Evolutionary conservation across 1,140 invertebrate genomes (phyloP), one percentile per base, ranked within the genome.

Genomic region (Steinernema feltiae): DNA sequence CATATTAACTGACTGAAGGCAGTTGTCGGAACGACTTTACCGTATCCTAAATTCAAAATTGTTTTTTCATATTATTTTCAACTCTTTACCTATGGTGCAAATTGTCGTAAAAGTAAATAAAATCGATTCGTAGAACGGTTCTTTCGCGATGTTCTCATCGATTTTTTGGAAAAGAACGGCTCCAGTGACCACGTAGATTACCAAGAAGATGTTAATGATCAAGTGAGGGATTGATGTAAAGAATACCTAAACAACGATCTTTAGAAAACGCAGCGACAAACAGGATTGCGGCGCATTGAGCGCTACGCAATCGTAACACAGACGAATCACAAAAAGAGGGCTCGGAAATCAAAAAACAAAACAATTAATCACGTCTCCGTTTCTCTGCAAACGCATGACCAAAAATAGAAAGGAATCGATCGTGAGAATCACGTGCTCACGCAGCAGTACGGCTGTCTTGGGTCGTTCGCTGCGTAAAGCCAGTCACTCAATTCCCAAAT

Each of bases 41-140:
- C 77, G 63, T 78, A 78, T 1, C 77, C 77, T 78, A 71, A 72
- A 78, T 17, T 21, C 30, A 48, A 74, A 24, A 1, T 7, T 30
- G 3, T 30, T 12, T 12, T 2, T 29, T 73, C 32, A n/a, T n/a
- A n/a, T n/a, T n/a, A n/a, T n/a, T n/a, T n/a, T n/a, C n/a, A n/a
- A n/a, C n/a, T n/a, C n/a, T n/a, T 29, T 31, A 78, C 77, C 77
- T 30, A 78, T 78, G 1, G 77, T 78, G 1, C 74, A 71, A 41
- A 78, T 70, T 1, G 77, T 78, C 2, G 74, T 78, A 30, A 77
- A 79, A 3, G 69, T 53, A 30, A 78, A 78, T 0, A 78, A 35
- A 48, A 71, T 27, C 12, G 35, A 69, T 17, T 78, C 74, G 1
- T 72, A 29, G n/a, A 74, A 29, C 1, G 72, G 46, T 17, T 75